These are phyloP conservation scores for Anas platyrhynchos DNA, from an alignment of 2,113 vertebrate species.

Conservation along the genomic window DNA sequence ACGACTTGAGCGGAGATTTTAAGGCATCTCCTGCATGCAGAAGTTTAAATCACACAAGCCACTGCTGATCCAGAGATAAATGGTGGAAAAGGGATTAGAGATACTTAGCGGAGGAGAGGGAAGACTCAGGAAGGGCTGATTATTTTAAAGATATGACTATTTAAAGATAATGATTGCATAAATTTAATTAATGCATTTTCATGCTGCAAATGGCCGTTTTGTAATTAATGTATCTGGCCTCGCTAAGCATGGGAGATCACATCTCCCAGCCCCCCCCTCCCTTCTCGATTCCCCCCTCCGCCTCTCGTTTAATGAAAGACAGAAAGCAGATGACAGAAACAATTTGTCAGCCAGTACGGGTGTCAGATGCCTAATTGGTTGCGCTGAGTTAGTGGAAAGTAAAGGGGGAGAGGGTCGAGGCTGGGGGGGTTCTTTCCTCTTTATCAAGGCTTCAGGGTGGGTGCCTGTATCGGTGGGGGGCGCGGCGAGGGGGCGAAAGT, in stretches of 20 bases:
- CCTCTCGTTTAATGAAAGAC: slow-evolving; percentile 84
- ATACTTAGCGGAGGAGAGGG: slow-evolving; percentile 54
- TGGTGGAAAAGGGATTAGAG: slow-evolving; percentile 71
- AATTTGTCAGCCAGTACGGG: slow-evolving; percentile 85
- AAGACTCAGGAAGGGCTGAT: slow-evolving; percentile 80
- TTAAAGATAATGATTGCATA: slow-evolving; percentile 99
- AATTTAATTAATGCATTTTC: slow-evolving; percentile 99
- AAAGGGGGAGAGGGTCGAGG: slow-evolving; percentile 76
- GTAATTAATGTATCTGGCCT: slow-evolving; percentile 88
- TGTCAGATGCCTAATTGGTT: slow-evolving; percentile 94
- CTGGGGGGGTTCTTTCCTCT: background rate
- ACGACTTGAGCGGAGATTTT: background rate
- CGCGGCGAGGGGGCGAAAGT: background rate
- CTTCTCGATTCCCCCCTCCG: slow-evolving; percentile 39
- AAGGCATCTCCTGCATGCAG: background rate
- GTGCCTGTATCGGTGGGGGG: background rate
- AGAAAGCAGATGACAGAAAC: slow-evolving; percentile 96
- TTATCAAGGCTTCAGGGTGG: background rate
- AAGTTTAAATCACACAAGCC: background rate
- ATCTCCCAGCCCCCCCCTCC: slow-evolving; percentile 64
- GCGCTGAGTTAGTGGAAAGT: slow-evolving; percentile 87
- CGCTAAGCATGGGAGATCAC: slow-evolving; percentile 84
- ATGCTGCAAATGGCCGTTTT: slow-evolving; percentile 92
- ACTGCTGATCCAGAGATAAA: slow-evolving; percentile 72
- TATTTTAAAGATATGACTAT: slow-evolving; percentile 95